Evolutionary conservation across 1,140 invertebrate genomes (phyloP).

Genomic region (Pseudobourletiella spinata): DNA sequence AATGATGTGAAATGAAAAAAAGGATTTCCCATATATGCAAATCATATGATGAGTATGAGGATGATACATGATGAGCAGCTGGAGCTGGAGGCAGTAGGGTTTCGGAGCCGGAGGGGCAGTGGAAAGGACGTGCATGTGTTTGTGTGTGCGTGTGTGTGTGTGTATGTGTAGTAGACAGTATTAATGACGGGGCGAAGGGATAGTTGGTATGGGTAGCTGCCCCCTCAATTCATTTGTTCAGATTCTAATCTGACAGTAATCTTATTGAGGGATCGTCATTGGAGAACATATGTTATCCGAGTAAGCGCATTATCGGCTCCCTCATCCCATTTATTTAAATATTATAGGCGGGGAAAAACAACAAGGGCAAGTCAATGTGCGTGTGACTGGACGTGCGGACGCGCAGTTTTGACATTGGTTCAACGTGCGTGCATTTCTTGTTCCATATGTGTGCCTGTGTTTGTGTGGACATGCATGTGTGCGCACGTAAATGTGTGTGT

Average conservation of each 20-base stretch:
- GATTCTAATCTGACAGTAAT: constrained; percentile 33
- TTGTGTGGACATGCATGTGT: neutral
- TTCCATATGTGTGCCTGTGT: neutral
- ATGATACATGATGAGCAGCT: neutral
- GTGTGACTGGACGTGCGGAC: neutral
- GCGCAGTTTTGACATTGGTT: neutral
- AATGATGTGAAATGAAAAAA: no score
- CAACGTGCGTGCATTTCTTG: constrained; percentile 6
- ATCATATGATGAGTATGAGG: no score
- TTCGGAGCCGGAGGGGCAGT: neutral
- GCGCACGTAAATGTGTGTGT: no score
- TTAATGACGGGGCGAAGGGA: neutral
- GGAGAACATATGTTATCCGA: constrained; percentile 1
- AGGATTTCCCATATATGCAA: no score
- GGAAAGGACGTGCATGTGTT: neutral
- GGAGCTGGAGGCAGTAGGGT: neutral
- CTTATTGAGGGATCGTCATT: constrained; percentile 9
- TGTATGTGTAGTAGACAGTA: no score
- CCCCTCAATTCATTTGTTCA: neutral
- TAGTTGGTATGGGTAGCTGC: neutral
- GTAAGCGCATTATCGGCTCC: neutral
- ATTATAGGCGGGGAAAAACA: no score
- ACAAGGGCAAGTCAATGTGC: no score
- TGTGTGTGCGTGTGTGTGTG: no score
- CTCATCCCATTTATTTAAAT: neutral